Base-by-base conservation (phyloP, 2,888 invertebrate species). In the Cepaea hortensis region DNA sequence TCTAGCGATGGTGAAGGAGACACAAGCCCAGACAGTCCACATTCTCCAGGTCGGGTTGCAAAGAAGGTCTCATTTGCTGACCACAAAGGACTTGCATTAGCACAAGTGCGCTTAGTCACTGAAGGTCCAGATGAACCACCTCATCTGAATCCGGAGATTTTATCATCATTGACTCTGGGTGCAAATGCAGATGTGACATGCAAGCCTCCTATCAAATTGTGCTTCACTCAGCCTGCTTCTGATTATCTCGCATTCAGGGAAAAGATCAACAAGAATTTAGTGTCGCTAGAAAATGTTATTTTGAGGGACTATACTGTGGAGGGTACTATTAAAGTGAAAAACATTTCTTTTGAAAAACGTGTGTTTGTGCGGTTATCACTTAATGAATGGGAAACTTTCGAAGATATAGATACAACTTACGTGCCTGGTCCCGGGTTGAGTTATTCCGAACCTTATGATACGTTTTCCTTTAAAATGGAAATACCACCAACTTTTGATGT, bases 101-200 rank as follows among this genome's bases (percentile, higher is more conserved):
- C 97, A 79, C 97, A 97, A 91, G 95, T 96, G 84, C 93, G 94
- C 89, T 96, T 98, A 76, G 97, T 98, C 97, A 97, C 97, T 0
- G 98, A 98, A 92, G 97, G 98, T 0, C 98, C 98, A 11, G 97
- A 98, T 93, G 96, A 97, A 81, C 98, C 98, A 0, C 98, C 98
- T 0, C 89, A 90, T 81, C 89, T 94, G 3, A 91, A 91, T 75
- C 92, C 92, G 46, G 91, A 92, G n/a, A 87, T 93, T 46, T 89
- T 94, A 80, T 89, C 90, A 95, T 96, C 89, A 50, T 97, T 98
- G 96, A 97, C 97, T 82, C 94, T 96, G 89, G 96, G 96, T 88
- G 96, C 96, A 87, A 94, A 96, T 79, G 96, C 96, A 50, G 96
- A 96, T 92, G 96, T 96, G 61, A 96, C 96, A 1, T 95, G 95